phyloP scores from a whole-genome alignment of 2,113 vertebrate species.

The Cepphus grylle region DNA sequence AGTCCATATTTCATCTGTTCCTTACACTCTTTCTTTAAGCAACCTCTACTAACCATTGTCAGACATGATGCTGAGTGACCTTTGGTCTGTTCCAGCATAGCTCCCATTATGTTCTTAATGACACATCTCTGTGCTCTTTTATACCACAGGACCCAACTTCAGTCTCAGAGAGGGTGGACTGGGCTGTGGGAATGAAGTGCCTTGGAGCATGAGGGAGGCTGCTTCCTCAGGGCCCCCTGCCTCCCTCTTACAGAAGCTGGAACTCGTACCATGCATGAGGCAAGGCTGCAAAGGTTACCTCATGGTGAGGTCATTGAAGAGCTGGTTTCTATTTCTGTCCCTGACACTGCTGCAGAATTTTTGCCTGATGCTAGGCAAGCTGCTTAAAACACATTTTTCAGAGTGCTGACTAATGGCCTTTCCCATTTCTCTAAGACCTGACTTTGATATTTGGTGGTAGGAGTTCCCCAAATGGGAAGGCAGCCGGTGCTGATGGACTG shows the following conservation, averaged over 20 bases:
- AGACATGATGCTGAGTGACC: neutral
- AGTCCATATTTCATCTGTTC: neutral
- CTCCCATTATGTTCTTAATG: neutral
- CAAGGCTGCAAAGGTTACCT: neutral
- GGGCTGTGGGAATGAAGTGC: neutral
- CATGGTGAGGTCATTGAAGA: neutral
- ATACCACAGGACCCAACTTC: neutral
- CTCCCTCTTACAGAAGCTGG: neutral
- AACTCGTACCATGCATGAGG: neutral
- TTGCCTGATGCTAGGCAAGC: neutral
- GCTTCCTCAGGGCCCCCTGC: neutral
- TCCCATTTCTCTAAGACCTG: neutral
- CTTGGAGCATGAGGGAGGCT: neutral
- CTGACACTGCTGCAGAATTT: neutral
- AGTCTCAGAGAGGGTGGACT: neutral
- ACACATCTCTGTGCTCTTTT: neutral
- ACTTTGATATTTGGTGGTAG: neutral
- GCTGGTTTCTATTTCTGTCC: neutral
- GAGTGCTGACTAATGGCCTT: neutral
- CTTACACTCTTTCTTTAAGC: neutral
- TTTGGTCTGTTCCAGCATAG: neutral
- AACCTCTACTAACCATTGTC: neutral
- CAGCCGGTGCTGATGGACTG: neutral
- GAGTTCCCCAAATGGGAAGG: neutral
- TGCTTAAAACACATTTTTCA: neutral